These are phyloP conservation scores for Scaptodrosophila latifasciaeformis DNA, from an alignment of 2,888 invertebrate species.

Conservation along the genomic window DNA sequence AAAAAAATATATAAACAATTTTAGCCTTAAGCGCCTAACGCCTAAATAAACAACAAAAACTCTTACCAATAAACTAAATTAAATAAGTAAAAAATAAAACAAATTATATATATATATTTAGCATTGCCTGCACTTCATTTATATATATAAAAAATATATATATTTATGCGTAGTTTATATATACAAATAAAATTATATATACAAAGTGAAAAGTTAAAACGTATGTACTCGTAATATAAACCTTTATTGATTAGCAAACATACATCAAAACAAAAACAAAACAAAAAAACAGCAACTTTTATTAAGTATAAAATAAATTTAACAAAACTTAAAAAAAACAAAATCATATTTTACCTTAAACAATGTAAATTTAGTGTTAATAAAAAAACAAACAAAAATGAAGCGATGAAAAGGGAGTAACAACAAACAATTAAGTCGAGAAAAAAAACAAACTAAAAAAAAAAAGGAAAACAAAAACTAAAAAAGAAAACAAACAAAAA, in stretches of 20 bases:
- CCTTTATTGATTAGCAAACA: conserved; percentile 4
- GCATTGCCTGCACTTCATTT: background rate
- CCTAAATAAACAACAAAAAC: conserved; percentile 11
- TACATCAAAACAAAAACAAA: conserved; percentile 1
- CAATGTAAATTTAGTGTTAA: conserved; percentile 59
- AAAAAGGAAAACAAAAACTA: background rate
- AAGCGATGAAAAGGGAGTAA: conserved; percentile 10
- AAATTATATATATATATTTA: background rate
- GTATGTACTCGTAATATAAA: background rate
- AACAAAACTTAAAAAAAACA: conserved; percentile 5
- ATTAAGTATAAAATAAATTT: conserved; percentile 40
- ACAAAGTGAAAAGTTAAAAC: too few species aligned
- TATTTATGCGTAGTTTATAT: background rate
- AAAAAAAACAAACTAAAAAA: conserved; percentile 13
- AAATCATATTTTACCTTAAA: conserved; percentile 52
- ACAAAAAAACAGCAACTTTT: conserved; percentile 25
- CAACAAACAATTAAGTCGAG: too few species aligned
- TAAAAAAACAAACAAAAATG: conserved; percentile 18
- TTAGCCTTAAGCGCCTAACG: conserved; percentile 36
- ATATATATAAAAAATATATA: background rate
- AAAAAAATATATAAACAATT: too few species aligned
- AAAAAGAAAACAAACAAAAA: conserved; percentile 6
- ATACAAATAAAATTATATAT: conserved; percentile 1
- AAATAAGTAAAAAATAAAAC: too few species aligned
- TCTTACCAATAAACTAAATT: too few species aligned